phyloP scores from a whole-genome alignment of 2,888 invertebrate species.

The Sericinus montela region DNA sequence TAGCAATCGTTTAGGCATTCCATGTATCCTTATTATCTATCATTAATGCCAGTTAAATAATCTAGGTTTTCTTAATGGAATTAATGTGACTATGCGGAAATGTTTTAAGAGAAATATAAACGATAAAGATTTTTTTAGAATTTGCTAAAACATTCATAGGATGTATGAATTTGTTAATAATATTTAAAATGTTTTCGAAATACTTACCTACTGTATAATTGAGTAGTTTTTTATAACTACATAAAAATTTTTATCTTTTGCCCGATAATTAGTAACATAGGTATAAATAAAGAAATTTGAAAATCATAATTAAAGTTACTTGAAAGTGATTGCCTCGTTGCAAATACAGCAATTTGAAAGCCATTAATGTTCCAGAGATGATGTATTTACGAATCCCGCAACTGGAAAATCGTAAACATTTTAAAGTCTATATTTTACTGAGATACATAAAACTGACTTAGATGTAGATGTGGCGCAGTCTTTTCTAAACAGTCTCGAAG shows the following conservation, averaged over 20 bases:
- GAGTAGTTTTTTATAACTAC: no score
- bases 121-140: no score
- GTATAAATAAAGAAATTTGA: no score
- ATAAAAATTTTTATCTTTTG: no score
- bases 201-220: no score
- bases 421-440: conserved; percentile 15
- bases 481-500: no score
- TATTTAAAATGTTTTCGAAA: no score
- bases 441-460: conserved; percentile 1
- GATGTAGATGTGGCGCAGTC: not conserved
- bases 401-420: no score
- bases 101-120: no score
- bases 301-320: conserved; percentile 14
- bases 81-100: conserved; percentile 17
- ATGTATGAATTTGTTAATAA: no score
- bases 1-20: conserved; percentile 44
- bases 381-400: conserved; percentile 23
- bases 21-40: conserved; percentile 33
- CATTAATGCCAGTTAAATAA: conserved; percentile 29
- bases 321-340: not conserved
- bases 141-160: no score
- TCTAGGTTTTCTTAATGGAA: conserved; percentile 20
- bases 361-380: conserved; percentile 22
- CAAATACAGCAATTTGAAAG: conserved; percentile 7
- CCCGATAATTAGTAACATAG: no score